Percentiles rank a stretch among this genome's conserved stretches.
phyloP scores from a whole-genome alignment of 2,113 vertebrate species.

The Bothrops jararaca region DNA sequence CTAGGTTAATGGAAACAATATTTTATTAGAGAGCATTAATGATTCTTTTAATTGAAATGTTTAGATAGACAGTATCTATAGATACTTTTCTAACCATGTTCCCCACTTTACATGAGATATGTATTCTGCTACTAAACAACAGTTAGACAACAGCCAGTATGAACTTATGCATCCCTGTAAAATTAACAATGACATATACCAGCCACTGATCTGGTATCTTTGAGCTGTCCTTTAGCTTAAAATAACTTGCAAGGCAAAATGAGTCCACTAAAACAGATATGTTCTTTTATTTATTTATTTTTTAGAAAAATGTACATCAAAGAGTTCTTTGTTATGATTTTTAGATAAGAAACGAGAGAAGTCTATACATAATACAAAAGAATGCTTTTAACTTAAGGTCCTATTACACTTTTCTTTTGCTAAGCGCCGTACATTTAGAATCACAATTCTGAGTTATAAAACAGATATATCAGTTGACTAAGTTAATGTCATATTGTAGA shows the following conservation, averaged over 20 bases:
- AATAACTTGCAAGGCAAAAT: constrained; percentile 27
- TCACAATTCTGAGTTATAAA: constrained; percentile 42
- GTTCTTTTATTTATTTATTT: constrained; percentile 63
- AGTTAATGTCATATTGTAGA: constrained; percentile 48
- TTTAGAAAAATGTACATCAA: constrained; percentile 71
- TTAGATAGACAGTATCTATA: neutral
- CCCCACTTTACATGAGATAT: neutral
- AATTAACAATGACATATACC: neutral
- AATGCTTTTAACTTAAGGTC: constrained; percentile 52
- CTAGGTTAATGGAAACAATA: neutral
- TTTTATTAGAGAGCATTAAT: neutral
- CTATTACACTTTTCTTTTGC: constrained; percentile 46
- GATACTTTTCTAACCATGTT: neutral
- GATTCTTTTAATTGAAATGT: neutral
- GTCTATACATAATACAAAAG: constrained; percentile 62
- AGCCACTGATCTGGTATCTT: neutral
- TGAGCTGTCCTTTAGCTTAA: constrained; percentile 1
- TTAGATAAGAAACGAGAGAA: constrained; percentile 61
- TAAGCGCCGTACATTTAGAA: constrained; percentile 54
- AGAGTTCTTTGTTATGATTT: constrained; percentile 56
- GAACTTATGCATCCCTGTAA: neutral
- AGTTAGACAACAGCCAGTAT: neutral
- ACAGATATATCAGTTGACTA: constrained; percentile 35
- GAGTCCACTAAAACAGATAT: constrained; percentile 49
- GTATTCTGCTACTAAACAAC: neutral